These are phyloP conservation scores for Leptodactylus fallax DNA, from an alignment of 2,797 vertebrate species.

Conservation along the genomic window DNA sequence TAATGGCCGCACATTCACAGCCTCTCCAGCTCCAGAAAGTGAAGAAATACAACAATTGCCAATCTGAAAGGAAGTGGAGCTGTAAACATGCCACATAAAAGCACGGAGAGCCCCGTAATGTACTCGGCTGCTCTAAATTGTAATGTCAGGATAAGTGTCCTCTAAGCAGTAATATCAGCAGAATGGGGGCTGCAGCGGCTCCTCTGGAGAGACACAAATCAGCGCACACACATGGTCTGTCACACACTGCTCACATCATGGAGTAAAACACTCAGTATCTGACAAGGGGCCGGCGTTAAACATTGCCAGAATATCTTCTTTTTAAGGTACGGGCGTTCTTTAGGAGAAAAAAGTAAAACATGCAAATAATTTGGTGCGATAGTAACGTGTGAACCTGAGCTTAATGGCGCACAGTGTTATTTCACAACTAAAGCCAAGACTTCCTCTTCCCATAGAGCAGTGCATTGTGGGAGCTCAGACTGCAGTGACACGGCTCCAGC, in stretches of 20 bases:
- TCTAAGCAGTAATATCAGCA: conserved; percentile 48
- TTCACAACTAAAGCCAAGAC: too few species aligned
- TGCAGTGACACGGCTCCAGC: too few species aligned
- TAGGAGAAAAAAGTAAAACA: too few species aligned
- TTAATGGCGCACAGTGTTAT: too few species aligned
- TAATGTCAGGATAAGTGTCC: conserved; percentile 49
- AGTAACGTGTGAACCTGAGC: too few species aligned
- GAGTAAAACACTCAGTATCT: too few species aligned
- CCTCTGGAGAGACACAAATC: conserved; percentile 30
- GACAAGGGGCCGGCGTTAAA: too few species aligned
- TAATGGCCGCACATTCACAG: conserved; percentile 17
- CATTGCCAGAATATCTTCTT: too few species aligned
- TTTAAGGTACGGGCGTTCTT: too few species aligned
- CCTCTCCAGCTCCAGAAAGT: conserved; percentile 16
- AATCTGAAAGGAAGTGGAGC: conserved; percentile 30
- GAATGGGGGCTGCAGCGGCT: neutral
- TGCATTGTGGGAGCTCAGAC: too few species aligned
- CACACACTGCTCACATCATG: neutral
- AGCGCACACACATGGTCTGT: neutral
- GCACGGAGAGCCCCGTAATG: conserved; percentile 33
- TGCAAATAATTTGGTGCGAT: too few species aligned
- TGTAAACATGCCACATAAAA: conserved; percentile 46
- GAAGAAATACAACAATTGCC: conserved; percentile 39
- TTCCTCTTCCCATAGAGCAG: too few species aligned
- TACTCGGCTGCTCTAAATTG: conserved; percentile 33